These are phyloP conservation scores for Malurus melanocephalus DNA, from an alignment of 2,113 vertebrate genomes.

Conservation along the genomic window DNA sequence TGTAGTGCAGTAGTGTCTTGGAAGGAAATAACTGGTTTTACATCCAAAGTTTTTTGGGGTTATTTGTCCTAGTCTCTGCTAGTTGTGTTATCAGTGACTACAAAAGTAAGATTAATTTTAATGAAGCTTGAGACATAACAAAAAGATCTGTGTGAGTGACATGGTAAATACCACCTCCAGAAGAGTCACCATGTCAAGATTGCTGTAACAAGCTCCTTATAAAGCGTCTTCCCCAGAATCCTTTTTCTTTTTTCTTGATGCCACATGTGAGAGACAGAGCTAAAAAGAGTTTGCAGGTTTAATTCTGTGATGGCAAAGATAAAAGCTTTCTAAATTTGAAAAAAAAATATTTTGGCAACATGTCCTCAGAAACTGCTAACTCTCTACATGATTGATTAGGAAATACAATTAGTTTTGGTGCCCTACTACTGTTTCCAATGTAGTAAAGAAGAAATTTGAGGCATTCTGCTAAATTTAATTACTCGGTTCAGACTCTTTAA, in stretches of 20 bases:
- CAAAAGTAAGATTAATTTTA: background rate
- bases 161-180: background rate
- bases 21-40: background rate
- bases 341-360: background rate
- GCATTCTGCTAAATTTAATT: background rate
- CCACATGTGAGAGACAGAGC: background rate
- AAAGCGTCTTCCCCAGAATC: background rate
- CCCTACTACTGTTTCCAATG: background rate
- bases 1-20: background rate
- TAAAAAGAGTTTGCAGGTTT: background rate
- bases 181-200: background rate
- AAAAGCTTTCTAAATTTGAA: background rate
- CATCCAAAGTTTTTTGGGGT: background rate
- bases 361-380: background rate
- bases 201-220: background rate
- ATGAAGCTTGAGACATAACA: background rate
- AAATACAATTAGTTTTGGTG: background rate
- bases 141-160: background rate
- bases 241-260: background rate
- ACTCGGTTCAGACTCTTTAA: background rate
- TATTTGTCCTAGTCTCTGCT: background rate
- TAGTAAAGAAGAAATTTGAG: background rate
- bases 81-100: background rate
- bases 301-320: background rate
- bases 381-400: background rate